Percentiles rank a stretch among this genome's conserved stretches.
These are phyloP conservation scores for Dicrurus megarhynchus DNA, from an alignment of 2,113 vertebrate genomes.

Conservation along the genomic window DNA sequence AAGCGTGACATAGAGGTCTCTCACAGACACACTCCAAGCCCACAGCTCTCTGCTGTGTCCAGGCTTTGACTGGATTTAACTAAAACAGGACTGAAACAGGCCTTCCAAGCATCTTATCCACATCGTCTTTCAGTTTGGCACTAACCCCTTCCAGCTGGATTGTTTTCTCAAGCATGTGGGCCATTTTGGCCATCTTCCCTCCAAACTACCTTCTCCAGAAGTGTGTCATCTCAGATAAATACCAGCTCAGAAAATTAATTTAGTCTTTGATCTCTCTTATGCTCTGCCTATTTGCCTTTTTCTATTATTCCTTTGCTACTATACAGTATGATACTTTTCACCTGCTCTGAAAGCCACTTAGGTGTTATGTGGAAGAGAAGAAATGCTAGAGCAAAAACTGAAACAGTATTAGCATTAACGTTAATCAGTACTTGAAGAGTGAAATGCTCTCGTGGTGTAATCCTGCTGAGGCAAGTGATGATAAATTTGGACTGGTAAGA, in stretches of 20 bases:
- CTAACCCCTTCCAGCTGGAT: background rate
- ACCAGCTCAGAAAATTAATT: background rate
- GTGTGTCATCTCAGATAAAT: background rate
- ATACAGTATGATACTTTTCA: background rate
- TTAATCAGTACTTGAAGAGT: background rate
- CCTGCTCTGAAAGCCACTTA: background rate
- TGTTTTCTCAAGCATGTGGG: background rate
- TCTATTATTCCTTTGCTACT: background rate
- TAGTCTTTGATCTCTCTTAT: background rate
- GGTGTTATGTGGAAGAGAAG: background rate
- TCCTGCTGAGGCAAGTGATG: background rate
- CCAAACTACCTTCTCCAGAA: background rate
- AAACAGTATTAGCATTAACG: background rate
- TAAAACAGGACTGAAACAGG: background rate
- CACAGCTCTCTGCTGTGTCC: background rate
- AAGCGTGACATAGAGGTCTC: background rate
- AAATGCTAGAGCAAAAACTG: background rate
- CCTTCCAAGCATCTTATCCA: background rate
- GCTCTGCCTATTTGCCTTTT: background rate
- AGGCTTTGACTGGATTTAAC: background rate
- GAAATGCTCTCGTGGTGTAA: background rate
- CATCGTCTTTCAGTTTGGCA: background rate
- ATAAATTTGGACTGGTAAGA: constrained; percentile 12
- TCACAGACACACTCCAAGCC: background rate
- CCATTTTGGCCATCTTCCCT: background rate